Base-by-base conservation (phyloP, 2,797 vertebrate genomes). In the Lutjanus argentimaculatus region DNA sequence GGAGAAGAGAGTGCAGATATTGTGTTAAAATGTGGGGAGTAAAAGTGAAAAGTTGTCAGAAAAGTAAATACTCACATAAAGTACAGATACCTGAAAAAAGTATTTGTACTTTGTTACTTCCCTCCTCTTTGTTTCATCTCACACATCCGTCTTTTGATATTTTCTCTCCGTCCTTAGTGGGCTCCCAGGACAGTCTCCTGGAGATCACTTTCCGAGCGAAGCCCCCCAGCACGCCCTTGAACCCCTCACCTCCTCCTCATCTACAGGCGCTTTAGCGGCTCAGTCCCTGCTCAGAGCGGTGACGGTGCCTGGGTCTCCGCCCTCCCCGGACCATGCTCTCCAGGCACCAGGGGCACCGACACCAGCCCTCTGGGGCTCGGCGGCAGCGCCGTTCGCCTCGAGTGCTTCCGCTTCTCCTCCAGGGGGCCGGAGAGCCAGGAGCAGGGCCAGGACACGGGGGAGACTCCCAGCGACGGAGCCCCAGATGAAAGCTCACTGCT, bases 151-250 rank as follows among this genome's bases (percentile, higher is more conserved):
- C 52, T 13, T 68, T 58, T 62, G 14, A 42, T 22, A 17, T 45
- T 12, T 52, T 72, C n/a, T 53, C 42, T 71, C 42, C 43, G 9
- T 79, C 17, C 43, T 63, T 91, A 99, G 98, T 97, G 93, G 98
- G 97, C 61, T 99, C 98, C 58, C 98, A 99, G 94, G 98, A 99
- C 95, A 99, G 98, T 86, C 96, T 99, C 87, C 93, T 99, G 92
- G 98, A 99, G 95, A 99, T 99, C 89, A 98, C 97, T 36, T 98
- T 97, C 91, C 97, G 98, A 14, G 95, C 97, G 51, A 97, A 96
- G 48, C 95, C 94, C 57, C 94, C 96, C 62, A 93, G 95, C 0
- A 80, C 93, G 42, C 93, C 96, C 66, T 92, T 1, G 96, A 97
- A 64, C 90, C 95, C n/a, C 95, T 94, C 48, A 95, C 96, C 8